Base-by-base conservation (phyloP, 2,888 invertebrate genomes). In the Eupithecia centaureata region DNA sequence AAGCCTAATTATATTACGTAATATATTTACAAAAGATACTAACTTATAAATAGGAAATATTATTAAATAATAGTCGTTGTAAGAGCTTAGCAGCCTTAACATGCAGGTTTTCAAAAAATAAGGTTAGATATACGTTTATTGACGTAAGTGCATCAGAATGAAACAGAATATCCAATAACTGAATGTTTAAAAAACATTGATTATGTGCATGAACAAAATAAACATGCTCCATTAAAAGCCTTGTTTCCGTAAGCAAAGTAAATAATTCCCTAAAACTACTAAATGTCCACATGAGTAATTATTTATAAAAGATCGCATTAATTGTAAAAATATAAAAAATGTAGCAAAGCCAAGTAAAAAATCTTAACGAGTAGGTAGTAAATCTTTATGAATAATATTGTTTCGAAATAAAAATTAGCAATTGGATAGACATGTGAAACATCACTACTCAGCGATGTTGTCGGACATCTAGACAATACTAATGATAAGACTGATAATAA, bases 391-490 rank as follows among this genome's bases (percentile, higher is more conserved):
- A 52, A 15, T 25, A 28, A 10, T 3, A 1, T 56, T 18, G 0
- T 10, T 52, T 5, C 27, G n/a, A 56, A n/a, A 28, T 30, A n/a
- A 32, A 18, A 33, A 33, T 10, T 32, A 62, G 84, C 86, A 85
- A 85, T 92, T 88, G 85, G 83, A 82, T 85, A 91, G 91, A 93
- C 93, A 91, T 94, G 94, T 91, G 92, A 87, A 83, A 86, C 93
- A 93, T 93, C 93, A 90, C 83, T 28, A 30, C 5, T 68, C 63
- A 65, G 82, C 91, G 93, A 93, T 94, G 94, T 89, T 75, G 83
- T 78, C 93, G 90, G 92, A 94, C 92, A 84, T 93, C 93, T 92
- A 86, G 81, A 85, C 84, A 92, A 93, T 86, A 84, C 83, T 78
- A 75, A 74, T 28, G 51, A 38, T 62, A 63, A 65, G 61, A 59